Percentiles rank a stretch among this genome's conserved stretches.
Conservation (phyloP, 2,797 vertebrate genomes). For the Catostomus latipinnis region DNA sequence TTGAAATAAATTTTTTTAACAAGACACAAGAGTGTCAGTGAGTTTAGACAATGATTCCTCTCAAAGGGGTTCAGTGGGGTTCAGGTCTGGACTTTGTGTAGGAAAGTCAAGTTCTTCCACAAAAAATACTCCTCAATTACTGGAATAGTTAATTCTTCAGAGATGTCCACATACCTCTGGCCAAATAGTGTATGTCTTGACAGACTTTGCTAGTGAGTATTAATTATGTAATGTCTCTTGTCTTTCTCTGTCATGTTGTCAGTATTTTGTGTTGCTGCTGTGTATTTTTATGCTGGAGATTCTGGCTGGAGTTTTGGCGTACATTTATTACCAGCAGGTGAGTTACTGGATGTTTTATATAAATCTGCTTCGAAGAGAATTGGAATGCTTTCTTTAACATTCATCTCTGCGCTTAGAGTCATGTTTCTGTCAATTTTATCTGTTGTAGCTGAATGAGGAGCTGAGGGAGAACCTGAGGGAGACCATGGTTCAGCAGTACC, state of each 20-base stretch:
- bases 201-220: neutral
- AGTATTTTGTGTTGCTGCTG: slow-evolving; percentile 94
- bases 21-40: no score
- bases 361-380: no score
- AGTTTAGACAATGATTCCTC: no score
- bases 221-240: neutral
- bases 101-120: no score
- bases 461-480: slow-evolving; percentile 89
- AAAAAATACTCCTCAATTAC: no score
- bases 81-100: no score
- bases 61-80: no score
- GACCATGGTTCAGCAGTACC: slow-evolving; percentile 88
- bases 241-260: slow-evolving; percentile 25
- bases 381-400: neutral
- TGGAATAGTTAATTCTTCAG: no score
- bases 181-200: neutral
- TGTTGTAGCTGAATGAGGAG: slow-evolving; percentile 85
- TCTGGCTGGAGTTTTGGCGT: slow-evolving; percentile 92
- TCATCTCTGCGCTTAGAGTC: neutral
- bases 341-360: neutral
- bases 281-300: slow-evolving; percentile 95
- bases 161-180: no score
- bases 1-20: no score
- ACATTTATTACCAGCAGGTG: slow-evolving; percentile 98
- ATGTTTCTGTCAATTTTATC: neutral